Percentiles rank a stretch among this genome's conserved stretches.
These are phyloP conservation scores for Mycalesis mineus DNA, from an alignment of 2,888 invertebrate genomes.

Conservation along the genomic window DNA sequence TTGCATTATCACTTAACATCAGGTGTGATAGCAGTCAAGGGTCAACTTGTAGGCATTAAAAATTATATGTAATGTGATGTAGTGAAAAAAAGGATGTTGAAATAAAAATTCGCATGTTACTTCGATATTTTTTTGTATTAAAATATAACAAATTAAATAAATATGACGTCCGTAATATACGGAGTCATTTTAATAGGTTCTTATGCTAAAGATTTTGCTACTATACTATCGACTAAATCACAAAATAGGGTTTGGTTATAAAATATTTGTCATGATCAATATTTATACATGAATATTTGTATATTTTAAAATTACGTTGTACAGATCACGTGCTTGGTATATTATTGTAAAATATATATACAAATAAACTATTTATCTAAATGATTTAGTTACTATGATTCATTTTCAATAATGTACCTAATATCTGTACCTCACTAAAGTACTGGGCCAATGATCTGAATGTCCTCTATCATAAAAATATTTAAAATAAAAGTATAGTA, in stretches of 20 bases:
- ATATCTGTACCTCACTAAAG: slow-evolving; percentile 21
- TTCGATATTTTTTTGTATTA: slow-evolving; percentile 49
- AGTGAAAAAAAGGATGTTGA: slow-evolving; percentile 8
- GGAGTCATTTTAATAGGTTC: slow-evolving; percentile 40
- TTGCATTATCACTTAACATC: too few relatives aligned
- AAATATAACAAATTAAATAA: slow-evolving; percentile 64
- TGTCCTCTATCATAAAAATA: background rate
- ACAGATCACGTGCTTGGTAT: slow-evolving; percentile 37
- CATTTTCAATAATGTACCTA: slow-evolving; percentile 23
- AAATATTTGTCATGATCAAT: slow-evolving; percentile 62
- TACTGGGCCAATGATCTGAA: slow-evolving; percentile 29
- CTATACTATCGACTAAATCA: slow-evolving; percentile 35
- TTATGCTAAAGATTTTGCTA: slow-evolving; percentile 17
- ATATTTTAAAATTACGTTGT: slow-evolving; percentile 31
- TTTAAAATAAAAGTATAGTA: slow-evolving; percentile 26
- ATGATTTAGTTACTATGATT: slow-evolving; percentile 7
- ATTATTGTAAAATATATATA: background rate
- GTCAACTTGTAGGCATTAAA: too few relatives aligned
- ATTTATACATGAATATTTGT: slow-evolving; percentile 16
- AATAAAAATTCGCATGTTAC: slow-evolving; percentile 25
- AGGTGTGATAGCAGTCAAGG: too few relatives aligned
- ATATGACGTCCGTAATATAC: slow-evolving; percentile 70
- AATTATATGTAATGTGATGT: too few relatives aligned
- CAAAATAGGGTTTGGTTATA: slow-evolving; percentile 55
- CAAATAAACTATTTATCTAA: slow-evolving; percentile 3